Evolutionary conservation across 2,797 vertebrate species (phyloP), one percentile per base, ranked within the genome.

Genomic region (Mastacembelus armatus): DNA sequence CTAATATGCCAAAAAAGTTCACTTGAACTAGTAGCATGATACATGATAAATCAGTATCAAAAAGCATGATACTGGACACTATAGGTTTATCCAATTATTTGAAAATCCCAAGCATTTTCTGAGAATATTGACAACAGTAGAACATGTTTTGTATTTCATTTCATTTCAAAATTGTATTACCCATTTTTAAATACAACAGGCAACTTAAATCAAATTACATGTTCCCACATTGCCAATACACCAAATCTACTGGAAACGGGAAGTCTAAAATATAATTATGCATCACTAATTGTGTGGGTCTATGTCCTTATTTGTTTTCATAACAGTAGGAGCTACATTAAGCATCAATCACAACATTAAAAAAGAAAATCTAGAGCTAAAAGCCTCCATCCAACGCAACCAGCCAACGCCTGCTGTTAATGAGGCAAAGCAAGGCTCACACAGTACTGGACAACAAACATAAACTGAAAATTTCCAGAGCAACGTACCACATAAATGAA

Each of bases 401-500:
- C 38, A 59, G 58, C 19, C 24, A 3, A 19, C 18, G 24, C 26
- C 45, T 44, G 60, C 43, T 29, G 21, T 57, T 76, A 72, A 76
- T 77, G 74, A 85, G 52, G 57, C 56, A 81, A 66, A 72, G 54
- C 73, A 51, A 44, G 18, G 16, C 58, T 64, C 44, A 77, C 50
- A 66, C 52, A 27, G 61, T 72, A 58, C 5, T 61, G 11, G 66
- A 55, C 24, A 58, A 54, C 27, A 27, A 55, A 72, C 49, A 78
- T 47, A 62, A 49, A 59, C 26, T 29, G 14, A 55, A 65, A 49
- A 54, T 64, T 19, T 27, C 52, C 45, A 29, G 1, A 51, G 27
- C 39, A 59, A 54, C 1, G 5, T 32, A 49, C 18, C 39, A 30
- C 35, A 43, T 45, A 29, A 58, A 64, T 27, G 2, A 68, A 50